A percentile compares a stretch with the other conserved stretches of the same genome.
Conservation (phyloP, 2,113 vertebrate genomes). For the Podarcis cretensis region DNA sequence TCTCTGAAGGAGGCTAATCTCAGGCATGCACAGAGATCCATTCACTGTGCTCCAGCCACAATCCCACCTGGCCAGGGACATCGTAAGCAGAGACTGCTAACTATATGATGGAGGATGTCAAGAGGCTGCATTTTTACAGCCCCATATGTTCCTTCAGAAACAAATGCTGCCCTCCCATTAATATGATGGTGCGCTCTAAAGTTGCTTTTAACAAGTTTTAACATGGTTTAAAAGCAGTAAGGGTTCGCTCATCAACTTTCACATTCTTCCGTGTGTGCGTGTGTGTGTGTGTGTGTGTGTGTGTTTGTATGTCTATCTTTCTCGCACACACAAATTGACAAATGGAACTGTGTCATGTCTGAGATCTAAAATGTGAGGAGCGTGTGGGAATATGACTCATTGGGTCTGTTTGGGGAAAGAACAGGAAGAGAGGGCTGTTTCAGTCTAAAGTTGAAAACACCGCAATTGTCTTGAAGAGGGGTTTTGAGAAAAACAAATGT, state of each 20-base stretch:
- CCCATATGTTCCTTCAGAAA: conserved; percentile 40
- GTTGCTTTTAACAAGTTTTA: conserved; percentile 23
- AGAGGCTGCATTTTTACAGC: conserved; percentile 51
- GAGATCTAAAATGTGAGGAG: not conserved
- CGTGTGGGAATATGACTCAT: not conserved
- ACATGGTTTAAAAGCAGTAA: conserved; percentile 21
- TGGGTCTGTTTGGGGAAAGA: not conserved
- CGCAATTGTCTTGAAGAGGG: not conserved
- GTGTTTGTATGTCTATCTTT: too few species aligned
- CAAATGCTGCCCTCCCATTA: conserved; percentile 22
- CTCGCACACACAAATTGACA: not conserved
- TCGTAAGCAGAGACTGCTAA: not conserved
- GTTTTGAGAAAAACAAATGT: not conserved
- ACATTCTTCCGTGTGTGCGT: not conserved
- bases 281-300: too few species aligned
- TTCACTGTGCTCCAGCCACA: conserved; percentile 12
- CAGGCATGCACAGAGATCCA: not conserved
- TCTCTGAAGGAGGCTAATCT: not conserved
- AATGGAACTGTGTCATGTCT: not conserved
- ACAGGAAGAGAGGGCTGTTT: not conserved
- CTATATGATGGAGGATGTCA: conserved; percentile 18
- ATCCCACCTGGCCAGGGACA: conserved; percentile 33
- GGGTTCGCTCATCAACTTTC: not conserved
- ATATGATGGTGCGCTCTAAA: conserved; percentile 35
- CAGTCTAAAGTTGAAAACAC: not conserved